Base-by-base conservation (phyloP, 2,797 vertebrate genomes). In the Tragelaphus eurycerus region DNA sequence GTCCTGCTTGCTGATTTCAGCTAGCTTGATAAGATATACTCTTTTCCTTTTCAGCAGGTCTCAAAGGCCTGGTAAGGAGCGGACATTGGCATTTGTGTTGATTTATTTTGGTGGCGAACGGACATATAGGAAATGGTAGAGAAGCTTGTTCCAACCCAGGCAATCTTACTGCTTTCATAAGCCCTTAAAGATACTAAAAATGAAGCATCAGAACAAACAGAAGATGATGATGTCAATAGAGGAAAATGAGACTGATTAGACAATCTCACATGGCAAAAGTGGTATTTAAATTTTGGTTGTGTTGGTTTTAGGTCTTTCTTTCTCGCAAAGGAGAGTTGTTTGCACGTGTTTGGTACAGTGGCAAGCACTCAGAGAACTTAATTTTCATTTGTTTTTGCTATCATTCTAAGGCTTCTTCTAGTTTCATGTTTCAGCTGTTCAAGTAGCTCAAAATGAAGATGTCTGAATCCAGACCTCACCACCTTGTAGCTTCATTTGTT, bases 231-330 rank as follows among this genome's bases (percentile, higher is more conserved):
- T 54, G 93, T 86, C 97, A 95, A 94, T 7, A 96, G 95, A 96
- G 96, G 96, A 97, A 96, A 98, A 97, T 93, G 93, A 97, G 91
- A 93, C 96, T 98, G 92, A 97, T 97, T 97, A 97, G 95, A 96
- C 82, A 92, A 95, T 86, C 88, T 95, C 94, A 93, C 57, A 54
- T 34, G 93, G 94, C 85, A 94, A 84, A 94, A 92, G 96, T 46
- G 93, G 91, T 90, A 91, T 88, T 95, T 96, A 95, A 90, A 96
- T 89, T 91, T 82, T 95, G 94, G 94, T 91, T 97, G 96, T 83
- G 96, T 95, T 83, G 96, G 95, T 74, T 97, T 96, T 94, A 89
- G 67, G 95, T 88, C 93, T 76, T 97, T 84, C 91, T 96, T 95
- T 95, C 82, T 95, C 38, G 86, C 95, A 96, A 96, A 94, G 21